phyloP scores from a whole-genome alignment of 2,888 invertebrate species.

The Mesorhabditis sp. region DNA sequence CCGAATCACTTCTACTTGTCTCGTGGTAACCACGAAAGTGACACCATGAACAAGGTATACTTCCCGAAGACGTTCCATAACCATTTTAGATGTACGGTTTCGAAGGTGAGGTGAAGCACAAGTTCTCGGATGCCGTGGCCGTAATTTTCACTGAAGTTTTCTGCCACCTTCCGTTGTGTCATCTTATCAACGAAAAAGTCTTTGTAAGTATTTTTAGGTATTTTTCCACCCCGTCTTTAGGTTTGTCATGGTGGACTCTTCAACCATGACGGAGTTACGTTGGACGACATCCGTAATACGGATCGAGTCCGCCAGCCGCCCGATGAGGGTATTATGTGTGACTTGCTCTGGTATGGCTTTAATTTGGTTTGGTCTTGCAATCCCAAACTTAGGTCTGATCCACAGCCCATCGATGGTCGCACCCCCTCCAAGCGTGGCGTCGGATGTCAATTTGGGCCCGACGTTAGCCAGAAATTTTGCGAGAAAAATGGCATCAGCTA shows the following conservation, averaged over 20 bases:
- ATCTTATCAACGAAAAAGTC: constrained; percentile 82
- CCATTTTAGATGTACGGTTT: constrained; percentile 83
- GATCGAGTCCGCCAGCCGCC: constrained; percentile 94
- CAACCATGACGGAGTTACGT: constrained; percentile 83
- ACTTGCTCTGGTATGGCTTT: constrained; percentile 78
- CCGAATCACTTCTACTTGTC: constrained; percentile 96
- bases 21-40: constrained; percentile 96
- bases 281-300: constrained; percentile 82
- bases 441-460: constrained; percentile 93
- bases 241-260: constrained; percentile 98
- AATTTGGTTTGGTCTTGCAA: neutral
- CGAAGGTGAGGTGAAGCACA: constrained; percentile 93
- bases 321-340: constrained; percentile 95
- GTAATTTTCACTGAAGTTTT: constrained; percentile 97
- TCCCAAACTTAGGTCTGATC: constrained; percentile 70
- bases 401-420: constrained; percentile 81
- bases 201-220: constrained; percentile 64
- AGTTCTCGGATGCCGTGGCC: constrained; percentile 87
- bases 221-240: constrained; percentile 59
- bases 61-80: constrained; percentile 62
- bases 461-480: constrained; percentile 84
- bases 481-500: constrained; percentile 83
- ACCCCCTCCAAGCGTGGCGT: constrained; percentile 93
- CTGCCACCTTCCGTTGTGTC: constrained; percentile 91
- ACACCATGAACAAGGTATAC: constrained; percentile 77